Base-by-base conservation (phyloP, 2,113 vertebrate species). In the Campylorhamphus procurvoides region DNA sequence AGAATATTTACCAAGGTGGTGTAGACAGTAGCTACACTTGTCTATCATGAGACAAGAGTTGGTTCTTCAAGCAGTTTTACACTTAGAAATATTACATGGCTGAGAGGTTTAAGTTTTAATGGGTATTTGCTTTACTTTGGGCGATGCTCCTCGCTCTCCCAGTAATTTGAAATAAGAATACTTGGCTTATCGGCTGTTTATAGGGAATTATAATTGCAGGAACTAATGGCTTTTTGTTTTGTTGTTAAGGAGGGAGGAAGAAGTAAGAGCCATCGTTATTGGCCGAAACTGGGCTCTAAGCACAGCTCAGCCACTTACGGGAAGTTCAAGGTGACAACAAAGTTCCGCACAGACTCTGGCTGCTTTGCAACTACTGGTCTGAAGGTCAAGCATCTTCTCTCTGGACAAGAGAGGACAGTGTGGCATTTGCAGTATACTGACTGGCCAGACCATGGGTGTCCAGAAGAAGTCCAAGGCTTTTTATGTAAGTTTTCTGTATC, bases 401-500 rank as follows among this genome's bases (percentile, higher is more conserved):
- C 98, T 1, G 98, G 98, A 19, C 98, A 98, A 50, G 98, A 99
- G 94, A 98, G 97, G 96, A 99, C 98, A 3, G 98, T 99, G 84
- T 99, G 98, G 98, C 98, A 99, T 95, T 96, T 99, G 96, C 98
- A 99, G 20, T 99, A 98, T 47, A 99, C 98, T 3, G 98, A 99
- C 95, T 99, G 98, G 98, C 98, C 98, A 13, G 99, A 99, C 90
- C 99, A 99, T 7, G 99, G 99, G 46, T 99, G 99, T 93, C 99
- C 99, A 8, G 99, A 99, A 97, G 99, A 99, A 64, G 98, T 99
- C 66, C 98, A 99, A 97, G 99, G 99, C 69, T 99, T 99, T 96
- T 96, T 99, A 69, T 98, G 99, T 99, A 98, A 99, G 99, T 96
- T 35, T 87, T 90, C 33, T 79, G 88, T 71, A 47, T 72, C 59